Base-by-base conservation (phyloP, 2,113 vertebrate species). In the Corythoichthys intestinalis region DNA sequence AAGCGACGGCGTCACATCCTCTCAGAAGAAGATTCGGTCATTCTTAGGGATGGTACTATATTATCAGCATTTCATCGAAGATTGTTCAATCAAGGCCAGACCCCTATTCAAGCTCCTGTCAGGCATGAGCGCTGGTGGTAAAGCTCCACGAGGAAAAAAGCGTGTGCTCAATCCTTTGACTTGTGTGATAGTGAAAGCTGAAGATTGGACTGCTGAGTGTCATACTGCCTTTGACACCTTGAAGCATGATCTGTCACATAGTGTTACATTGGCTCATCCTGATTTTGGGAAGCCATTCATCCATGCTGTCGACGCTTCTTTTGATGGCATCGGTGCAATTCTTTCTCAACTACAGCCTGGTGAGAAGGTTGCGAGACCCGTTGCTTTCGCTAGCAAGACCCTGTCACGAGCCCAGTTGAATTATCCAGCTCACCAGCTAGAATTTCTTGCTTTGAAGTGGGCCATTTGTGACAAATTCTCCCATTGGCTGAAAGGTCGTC, bases 121-220 rank as follows among this genome's bases (percentile, higher is more conserved):
- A 66, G 72, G 17, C 1, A 2, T 66, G 69, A 12, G 57, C 1
- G 14, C 46, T 48, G 11, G 11, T 12, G 46, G 20, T 28, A 49
- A 34, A 6, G 13, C n/a, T 4, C 11, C 44, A 4, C 17, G 8
- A 28, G 15, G 54, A 49, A 1, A 37, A 61, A 46, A 2, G 48
- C 15, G 6, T 48, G 20, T 10, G 0, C 17, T 9, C 34, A 63
- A 39, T 2, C 15, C 6, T 46, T 39, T 2, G 58, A 49, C 58
- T 5, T 17, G 35, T 7, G 64, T 73, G 3, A 75, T 9, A 35
- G 49, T 77, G 6, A 60, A 38, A 7, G 50, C 62, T 2, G 3
- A n/a, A 12, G 71, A 81, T 56, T 76, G 78, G 73, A 78, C 70
- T 15, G 34, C 52, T 9, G 15, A 47, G 38, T 79, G 77, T 15